Evolutionary conservation across 2,888 invertebrate genomes (phyloP).

Genomic region (Caenorhabditis japonica): DNA sequence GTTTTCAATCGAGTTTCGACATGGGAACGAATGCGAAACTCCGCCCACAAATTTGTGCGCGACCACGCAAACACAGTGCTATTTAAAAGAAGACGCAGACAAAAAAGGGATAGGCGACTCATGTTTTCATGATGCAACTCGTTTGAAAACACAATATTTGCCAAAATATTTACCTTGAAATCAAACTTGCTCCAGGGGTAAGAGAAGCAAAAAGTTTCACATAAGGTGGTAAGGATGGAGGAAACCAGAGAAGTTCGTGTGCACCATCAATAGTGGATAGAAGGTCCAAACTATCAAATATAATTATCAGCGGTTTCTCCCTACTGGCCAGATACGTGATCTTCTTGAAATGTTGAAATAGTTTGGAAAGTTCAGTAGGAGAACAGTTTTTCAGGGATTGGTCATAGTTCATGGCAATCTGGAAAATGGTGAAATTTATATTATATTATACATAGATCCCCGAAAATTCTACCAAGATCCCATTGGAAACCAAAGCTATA

Average conservation of each 20-base stretch:
- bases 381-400: constrained; percentile 88
- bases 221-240: constrained; percentile 86
- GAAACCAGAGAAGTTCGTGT: constrained; percentile 93
- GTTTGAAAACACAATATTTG: no score
- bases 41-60: no score
- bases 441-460: no score
- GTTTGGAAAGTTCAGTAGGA: constrained; percentile 93
- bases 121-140: no score
- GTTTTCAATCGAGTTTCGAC: no score
- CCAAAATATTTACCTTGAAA: no score
- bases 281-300: constrained; percentile 96
- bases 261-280: constrained; percentile 93
- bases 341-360: constrained; percentile 95
- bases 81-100: no score
- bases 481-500: no score
- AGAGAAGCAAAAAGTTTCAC: constrained; percentile 68
- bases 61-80: no score
- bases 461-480: no score
- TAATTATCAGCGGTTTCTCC: constrained; percentile 89
- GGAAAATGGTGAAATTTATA: constrained; percentile 8
- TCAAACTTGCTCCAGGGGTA: constrained; percentile 66
- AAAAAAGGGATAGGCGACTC: no score
- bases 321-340: constrained; percentile 86
- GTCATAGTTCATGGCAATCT: constrained; percentile 77
- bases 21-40: no score